These are phyloP conservation scores for Drosophila truncata DNA, from an alignment of 1,140 invertebrate genomes.

Conservation along the genomic window DNA sequence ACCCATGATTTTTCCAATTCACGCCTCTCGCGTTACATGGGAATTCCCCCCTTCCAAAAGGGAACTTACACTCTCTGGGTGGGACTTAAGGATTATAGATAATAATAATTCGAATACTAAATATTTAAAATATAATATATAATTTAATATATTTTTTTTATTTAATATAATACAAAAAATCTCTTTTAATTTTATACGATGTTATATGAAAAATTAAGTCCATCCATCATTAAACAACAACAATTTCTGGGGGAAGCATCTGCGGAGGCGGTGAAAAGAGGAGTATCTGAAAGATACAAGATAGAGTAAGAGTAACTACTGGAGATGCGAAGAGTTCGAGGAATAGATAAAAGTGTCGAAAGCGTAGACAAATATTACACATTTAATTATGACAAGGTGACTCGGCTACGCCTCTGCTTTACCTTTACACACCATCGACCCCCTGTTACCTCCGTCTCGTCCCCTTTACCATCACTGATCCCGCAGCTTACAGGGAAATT, in stretches of 20 bases:
- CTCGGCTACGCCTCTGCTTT: slow-evolving; percentile 24
- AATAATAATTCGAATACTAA: too few species aligned
- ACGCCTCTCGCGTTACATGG: slow-evolving; percentile 38
- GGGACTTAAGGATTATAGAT: too few species aligned
- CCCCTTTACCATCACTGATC: not conserved
- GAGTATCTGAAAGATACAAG: not conserved
- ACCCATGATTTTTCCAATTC: slow-evolving; percentile 70
- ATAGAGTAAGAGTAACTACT: slow-evolving; percentile 5
- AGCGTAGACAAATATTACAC: slow-evolving; percentile 76
- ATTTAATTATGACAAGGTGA: slow-evolving; percentile 78
- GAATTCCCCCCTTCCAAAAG: not conserved
- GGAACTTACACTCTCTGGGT: not conserved
- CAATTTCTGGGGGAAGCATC: slow-evolving; percentile 18
- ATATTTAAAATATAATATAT: too few species aligned
- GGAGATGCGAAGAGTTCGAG: slow-evolving; percentile 14
- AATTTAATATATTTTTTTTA: not conserved
- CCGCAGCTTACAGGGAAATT: slow-evolving; percentile 42
- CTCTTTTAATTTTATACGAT: too few species aligned
- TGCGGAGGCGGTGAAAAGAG: slow-evolving; percentile 12
- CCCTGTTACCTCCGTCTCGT: not conserved
- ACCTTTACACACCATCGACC: slow-evolving; percentile 3
- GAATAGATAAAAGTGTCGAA: slow-evolving; percentile 65
- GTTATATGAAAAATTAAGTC: too few species aligned
- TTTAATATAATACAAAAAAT: not conserved
- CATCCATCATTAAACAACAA: slow-evolving; percentile 53